These are phyloP conservation scores for Lycia hirtaria DNA, from an alignment of 2,888 invertebrate genomes.

Conservation along the genomic window DNA sequence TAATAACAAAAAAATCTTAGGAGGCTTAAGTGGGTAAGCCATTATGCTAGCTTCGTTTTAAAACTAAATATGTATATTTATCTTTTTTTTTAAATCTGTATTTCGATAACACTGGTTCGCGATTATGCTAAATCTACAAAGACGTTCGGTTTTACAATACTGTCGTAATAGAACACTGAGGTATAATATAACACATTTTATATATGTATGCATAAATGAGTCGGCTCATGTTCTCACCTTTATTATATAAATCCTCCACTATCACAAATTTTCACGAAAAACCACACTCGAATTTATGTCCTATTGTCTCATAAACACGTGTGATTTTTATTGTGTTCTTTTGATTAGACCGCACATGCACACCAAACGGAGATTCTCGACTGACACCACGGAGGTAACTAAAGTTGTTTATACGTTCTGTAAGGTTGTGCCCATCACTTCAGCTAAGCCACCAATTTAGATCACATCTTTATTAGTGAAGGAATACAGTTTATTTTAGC, in stretches of 20 bases:
- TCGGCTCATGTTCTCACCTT: conserved; percentile 30
- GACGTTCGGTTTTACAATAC: no score
- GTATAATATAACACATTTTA: neutral
- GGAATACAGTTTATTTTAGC: conserved; percentile 27
- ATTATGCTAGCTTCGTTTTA: no score
- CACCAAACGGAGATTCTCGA: conserved; percentile 39
- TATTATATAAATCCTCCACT: conserved; percentile 24
- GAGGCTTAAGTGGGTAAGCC: no score
- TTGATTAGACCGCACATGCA: conserved; percentile 32
- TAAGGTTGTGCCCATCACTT: conserved; percentile 36
- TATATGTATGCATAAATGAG: neutral
- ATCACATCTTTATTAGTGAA: conserved; percentile 17
- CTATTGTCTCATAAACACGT: conserved; percentile 29
- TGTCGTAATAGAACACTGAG: no score
- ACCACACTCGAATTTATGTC: conserved; percentile 26
- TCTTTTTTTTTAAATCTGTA: no score
- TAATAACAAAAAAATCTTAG: no score
- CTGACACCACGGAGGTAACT: conserved; percentile 37
- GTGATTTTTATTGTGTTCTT: conserved; percentile 35
- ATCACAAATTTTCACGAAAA: conserved; percentile 23
- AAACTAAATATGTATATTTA: no score
- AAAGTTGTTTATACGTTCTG: conserved; percentile 44
- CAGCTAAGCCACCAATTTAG: conserved; percentile 12
- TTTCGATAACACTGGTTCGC: no score
- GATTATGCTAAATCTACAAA: no score